Base-by-base conservation (phyloP, 2,113 vertebrate species). In the Sturnus vulgaris region DNA sequence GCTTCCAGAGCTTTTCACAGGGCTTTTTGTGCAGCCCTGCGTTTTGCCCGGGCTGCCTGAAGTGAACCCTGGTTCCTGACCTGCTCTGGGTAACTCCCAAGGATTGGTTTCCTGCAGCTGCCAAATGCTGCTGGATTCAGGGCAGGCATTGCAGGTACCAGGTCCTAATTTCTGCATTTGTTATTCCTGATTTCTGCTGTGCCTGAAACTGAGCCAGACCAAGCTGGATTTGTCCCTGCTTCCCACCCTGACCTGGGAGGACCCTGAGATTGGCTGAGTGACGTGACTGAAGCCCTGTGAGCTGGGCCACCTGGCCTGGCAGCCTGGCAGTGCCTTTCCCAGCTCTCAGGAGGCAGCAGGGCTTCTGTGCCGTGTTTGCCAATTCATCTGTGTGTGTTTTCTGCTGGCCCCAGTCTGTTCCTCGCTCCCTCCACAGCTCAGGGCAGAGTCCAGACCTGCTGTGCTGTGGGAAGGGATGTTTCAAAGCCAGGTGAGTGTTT, bases 381-480 rank as follows among this genome's bases (percentile, higher is more conserved):
- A 2, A 0, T 2, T 4, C 23, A 4, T 5, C 52, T 11, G 1
- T 4, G 50, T 2, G 7, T 25, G 7, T 30, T 59, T 46, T 11
- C 72, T 21, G 61, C 6, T 10, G 10, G 80, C 33, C 47, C 24
- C 64, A 11, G 46, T 0, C 47, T 37, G 10, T 8, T 6, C 46
- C 75, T 33, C 1, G 2, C 57, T 49, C 17, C 15, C 63, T 37
- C 10, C 79, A 4, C 12, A 7, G 25, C 15, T 22, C 40, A 9
- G 88, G 76, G 60, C 88, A 60, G 60, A 55, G 60, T 6, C 53
- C 59, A 8, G 5, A 12, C 42, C 35, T 3, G 71, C 83, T 65
- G 33, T 18, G 28, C 8, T 4, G 49, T 17, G 35, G 46, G 50
- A 15, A 27, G 28, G 39, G 71, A n/a, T 1, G 15, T 12, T 19